Evolutionary conservation across 2,888 invertebrate genomes (phyloP).

Genomic region (Lissonota sp.): DNA sequence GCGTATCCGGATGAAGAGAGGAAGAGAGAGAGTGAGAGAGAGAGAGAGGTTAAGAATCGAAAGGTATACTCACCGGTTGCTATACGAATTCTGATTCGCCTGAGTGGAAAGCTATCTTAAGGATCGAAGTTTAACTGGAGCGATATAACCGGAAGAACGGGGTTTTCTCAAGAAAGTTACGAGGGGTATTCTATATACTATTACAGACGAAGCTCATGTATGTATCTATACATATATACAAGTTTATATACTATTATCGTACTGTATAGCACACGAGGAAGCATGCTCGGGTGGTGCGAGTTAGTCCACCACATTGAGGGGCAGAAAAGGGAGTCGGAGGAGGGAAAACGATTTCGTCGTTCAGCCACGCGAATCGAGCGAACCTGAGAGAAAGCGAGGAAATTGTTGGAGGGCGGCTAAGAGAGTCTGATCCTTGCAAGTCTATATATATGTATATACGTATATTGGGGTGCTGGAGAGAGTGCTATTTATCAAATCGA

Average conservation of each 20-base stretch:
- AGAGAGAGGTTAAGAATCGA: conserved; percentile 6
- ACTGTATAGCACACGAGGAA: conserved; percentile 29
- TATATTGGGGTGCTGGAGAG: conserved; percentile 35
- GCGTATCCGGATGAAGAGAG: conserved; percentile 20
- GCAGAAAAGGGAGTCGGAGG: neutral
- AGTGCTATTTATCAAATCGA: conserved; percentile 77
- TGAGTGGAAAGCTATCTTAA: conserved; percentile 62
- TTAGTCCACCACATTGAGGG: conserved; percentile 58
- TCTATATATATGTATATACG: conserved; percentile 32
- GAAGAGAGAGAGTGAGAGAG: conserved; percentile 31
- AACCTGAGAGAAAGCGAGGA: conserved; percentile 54
- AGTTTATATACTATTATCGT: conserved; percentile 23
- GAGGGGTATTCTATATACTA: conserved; percentile 55
- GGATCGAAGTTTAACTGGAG: conserved; percentile 65
- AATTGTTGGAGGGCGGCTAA: conserved; percentile 42
- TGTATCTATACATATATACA: conserved; percentile 27
- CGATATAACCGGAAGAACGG: conserved; percentile 63
- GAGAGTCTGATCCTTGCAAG: conserved; percentile 29
- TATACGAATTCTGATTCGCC: conserved; percentile 61
- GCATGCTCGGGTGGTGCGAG: conserved; percentile 51
- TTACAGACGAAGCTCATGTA: conserved; percentile 22
- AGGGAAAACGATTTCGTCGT: conserved; percentile 64
- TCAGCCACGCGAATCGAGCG: conserved; percentile 65
- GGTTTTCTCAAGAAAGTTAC: conserved; percentile 55
- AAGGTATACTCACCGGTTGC: conserved; percentile 13